Base-by-base conservation (phyloP, 2,797 vertebrate genomes). In the Coreius guichenoti region DNA sequence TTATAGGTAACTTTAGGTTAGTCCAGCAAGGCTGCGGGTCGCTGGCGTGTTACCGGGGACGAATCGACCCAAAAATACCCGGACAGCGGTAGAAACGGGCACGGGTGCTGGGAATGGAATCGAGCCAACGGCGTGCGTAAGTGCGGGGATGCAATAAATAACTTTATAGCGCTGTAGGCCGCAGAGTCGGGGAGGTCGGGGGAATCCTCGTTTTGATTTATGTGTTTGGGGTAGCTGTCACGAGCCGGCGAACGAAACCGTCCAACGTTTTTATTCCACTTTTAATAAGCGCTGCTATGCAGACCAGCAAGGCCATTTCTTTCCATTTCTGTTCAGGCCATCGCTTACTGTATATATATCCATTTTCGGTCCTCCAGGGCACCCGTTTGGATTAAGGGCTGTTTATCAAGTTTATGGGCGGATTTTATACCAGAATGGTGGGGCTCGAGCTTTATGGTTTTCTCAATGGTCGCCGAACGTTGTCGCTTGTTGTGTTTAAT, bases 151-250 rank as follows among this genome's bases (percentile, higher is more conserved):
- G 91, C 91, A 93, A 94, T 92, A 94, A 95, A 95, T 93, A 93
- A 93, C 84, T 94, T 94, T 93, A 91, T 91, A 90, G 93, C 86
- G 92, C 93, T 86, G 89, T 87, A 92, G 92, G 93, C 94, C 93
- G 83, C 91, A 91, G 89, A 89, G 87, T 92, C 86, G 90, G 92
- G 87, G 92, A 93, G 95, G 95, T 95, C 94, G 93, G 89, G 89
- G 93, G 92, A 93, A 94, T 92, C 93, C 91, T 89, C 92, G 86
- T 88, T 92, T 92, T 95, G 95, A 96, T 96, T 96, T 96, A 96
- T 97, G 95, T 95, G 93, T 94, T 92, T 93, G 92, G 92, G 92
- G 91, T 93, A 93, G 93, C 93, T 96, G 94, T 95, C 95, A 95
- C 91, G 88, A 94, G 93, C 91, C 67, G 93, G 90, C 58, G 92